Evolutionary conservation across 2,797 vertebrate genomes (phyloP).

Genomic region (Pipistrellus kuhlii): DNA sequence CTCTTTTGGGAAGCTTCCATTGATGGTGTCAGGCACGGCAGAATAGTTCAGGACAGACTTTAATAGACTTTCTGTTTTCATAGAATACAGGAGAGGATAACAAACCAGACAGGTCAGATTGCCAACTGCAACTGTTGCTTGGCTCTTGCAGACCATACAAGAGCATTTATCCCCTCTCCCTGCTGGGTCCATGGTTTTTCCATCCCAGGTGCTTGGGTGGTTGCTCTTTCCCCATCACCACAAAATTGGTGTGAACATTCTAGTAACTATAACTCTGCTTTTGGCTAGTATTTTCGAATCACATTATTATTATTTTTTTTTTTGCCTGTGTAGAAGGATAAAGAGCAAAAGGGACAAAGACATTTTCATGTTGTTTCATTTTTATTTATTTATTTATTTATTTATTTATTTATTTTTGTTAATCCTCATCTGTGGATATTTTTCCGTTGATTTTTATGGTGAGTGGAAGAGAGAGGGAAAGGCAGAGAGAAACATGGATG

Average conservation of each 20-base stretch:
- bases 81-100: background rate
- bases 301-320: background rate
- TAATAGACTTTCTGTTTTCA: background rate
- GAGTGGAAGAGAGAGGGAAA: too few relatives aligned
- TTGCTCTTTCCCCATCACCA: background rate
- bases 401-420: background rate
- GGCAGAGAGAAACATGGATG: too few relatives aligned
- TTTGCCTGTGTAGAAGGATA: background rate
- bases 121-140: background rate
- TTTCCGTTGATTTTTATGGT: too few relatives aligned
- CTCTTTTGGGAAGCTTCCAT: background rate
- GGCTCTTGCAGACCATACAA: background rate
- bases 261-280: background rate
- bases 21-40: background rate
- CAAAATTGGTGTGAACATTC: background rate
- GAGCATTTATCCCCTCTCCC: background rate
- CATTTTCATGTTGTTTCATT: background rate
- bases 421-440: too few relatives aligned
- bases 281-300: background rate
- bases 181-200: background rate
- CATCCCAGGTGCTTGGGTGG: rapidly evolving
- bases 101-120: background rate
- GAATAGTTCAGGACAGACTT: background rate
- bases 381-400: background rate
- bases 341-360: background rate